phyloP scores from a whole-genome alignment of 2,888 invertebrate genomes.

The Platerodrilus igneus region DNA sequence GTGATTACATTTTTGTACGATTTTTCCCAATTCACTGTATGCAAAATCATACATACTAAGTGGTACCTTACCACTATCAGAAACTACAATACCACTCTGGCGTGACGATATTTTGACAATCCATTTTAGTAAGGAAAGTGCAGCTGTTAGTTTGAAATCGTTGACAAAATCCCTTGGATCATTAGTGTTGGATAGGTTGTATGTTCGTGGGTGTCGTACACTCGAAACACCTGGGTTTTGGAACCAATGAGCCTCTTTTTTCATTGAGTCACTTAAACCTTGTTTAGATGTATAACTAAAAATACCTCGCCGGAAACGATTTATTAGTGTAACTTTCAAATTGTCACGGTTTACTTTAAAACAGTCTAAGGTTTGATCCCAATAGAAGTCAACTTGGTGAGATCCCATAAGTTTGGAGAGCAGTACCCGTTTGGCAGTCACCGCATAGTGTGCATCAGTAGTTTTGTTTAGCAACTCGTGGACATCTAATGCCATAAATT shows the following conservation, averaged over 20 bases:
- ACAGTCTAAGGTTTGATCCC: constrained; percentile 53
- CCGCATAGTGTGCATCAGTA: constrained; percentile 37
- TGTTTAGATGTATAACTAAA: constrained; percentile 52
- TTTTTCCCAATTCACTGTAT: constrained; percentile 64
- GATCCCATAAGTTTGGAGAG: constrained; percentile 59
- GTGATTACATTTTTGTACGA: constrained; percentile 55
- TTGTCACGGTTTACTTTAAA: constrained; percentile 39
- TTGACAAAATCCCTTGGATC: constrained; percentile 58
- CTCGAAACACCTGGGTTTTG: constrained; percentile 56
- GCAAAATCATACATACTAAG: constrained; percentile 64
- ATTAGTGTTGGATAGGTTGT: constrained; percentile 55
- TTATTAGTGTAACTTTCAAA: constrained; percentile 41
- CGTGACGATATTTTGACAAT: constrained; percentile 40
- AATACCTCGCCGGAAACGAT: constrained; percentile 39
- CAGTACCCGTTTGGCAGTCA: constrained; percentile 41
- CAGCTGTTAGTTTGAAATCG: constrained; percentile 76
- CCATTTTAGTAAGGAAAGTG: constrained; percentile 69
- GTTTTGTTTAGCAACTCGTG: constrained; percentile 35
- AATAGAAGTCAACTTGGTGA: constrained; percentile 66
- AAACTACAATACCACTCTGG: constrained; percentile 45
- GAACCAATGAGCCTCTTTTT: constrained; percentile 62
- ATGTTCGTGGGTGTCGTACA: constrained; percentile 69
- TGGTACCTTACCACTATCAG: constrained; percentile 53
- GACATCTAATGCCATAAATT: constrained; percentile 31
- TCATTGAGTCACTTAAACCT: constrained; percentile 54